Evolutionary conservation across 1,140 invertebrate genomes (phyloP).

Genomic region (Octopus sinensis): DNA sequence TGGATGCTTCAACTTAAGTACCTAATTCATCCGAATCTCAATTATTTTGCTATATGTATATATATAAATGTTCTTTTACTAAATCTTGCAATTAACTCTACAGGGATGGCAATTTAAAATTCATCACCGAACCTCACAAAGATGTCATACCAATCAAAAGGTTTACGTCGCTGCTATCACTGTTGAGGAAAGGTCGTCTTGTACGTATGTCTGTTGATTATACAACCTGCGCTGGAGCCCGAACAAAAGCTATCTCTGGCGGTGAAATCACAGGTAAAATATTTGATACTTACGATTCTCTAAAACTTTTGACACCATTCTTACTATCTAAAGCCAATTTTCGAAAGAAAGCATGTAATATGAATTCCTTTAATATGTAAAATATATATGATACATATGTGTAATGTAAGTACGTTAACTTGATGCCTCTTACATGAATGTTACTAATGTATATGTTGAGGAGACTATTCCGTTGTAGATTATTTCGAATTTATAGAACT

Average conservation of each 20-base stretch:
- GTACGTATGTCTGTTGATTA: conserved; percentile 10
- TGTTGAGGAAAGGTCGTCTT: background rate
- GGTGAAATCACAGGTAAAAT: conserved; percentile 8
- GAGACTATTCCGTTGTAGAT: no score
- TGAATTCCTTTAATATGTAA: background rate
- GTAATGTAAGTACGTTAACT: no score
- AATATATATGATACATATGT: no score
- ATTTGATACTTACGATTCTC: background rate
- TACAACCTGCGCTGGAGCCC: background rate
- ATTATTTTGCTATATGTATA: no score
- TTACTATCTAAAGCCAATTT: background rate
- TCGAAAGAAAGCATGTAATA: background rate
- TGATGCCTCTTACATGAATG: no score
- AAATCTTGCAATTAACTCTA: background rate
- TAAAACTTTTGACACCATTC: background rate
- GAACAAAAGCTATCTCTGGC: conserved; percentile 9
- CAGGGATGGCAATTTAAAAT: background rate
- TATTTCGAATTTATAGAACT: no score
- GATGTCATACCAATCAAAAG: conserved; percentile 6
- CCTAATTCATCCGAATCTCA: no score
- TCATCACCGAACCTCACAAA: conserved; percentile 9
- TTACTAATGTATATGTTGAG: no score
- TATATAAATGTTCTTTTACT: no score
- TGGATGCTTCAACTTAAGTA: no score
- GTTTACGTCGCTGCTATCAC: background rate